Conservation (phyloP, 2,888 invertebrate genomes). For the Orthosia incerta region DNA sequence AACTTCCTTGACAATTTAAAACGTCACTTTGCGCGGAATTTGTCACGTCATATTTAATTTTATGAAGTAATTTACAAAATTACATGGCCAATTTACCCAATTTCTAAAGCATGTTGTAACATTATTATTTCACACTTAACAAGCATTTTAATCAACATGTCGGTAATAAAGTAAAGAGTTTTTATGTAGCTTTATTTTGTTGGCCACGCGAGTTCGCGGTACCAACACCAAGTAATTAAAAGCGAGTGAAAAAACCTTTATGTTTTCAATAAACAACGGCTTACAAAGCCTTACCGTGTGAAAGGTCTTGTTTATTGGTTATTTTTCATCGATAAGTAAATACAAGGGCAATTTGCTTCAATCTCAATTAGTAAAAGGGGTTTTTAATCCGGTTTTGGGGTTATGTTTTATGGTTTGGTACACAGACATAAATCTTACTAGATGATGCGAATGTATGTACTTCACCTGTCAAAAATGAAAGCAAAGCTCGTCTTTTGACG, state of each 20-base stretch:
- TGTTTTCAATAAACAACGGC: slow-evolving; percentile 31
- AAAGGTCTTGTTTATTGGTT: slow-evolving; percentile 31
- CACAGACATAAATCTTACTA: no score
- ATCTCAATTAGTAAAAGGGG: slow-evolving; percentile 28
- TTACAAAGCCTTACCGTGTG: slow-evolving; percentile 20
- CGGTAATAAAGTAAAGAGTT: slow-evolving; percentile 41
- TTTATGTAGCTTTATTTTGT: slow-evolving; percentile 15
- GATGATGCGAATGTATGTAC: no score
- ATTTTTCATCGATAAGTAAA: slow-evolving; percentile 39
- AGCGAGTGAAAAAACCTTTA: slow-evolving; percentile 31
- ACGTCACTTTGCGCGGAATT: slow-evolving; percentile 43
- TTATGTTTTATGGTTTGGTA: neutral
- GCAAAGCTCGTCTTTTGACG: no score
- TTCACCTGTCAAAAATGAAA: no score
- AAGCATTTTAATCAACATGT: slow-evolving; percentile 50
- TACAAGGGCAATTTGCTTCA: slow-evolving; percentile 25
- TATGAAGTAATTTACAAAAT: slow-evolving; percentile 6
- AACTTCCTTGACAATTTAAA: slow-evolving; percentile 25
- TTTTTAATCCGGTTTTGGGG: slow-evolving; percentile 9
- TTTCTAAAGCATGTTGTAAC: slow-evolving; percentile 22
- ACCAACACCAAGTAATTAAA: slow-evolving; percentile 32
- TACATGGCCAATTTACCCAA: slow-evolving; percentile 28
- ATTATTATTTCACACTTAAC: slow-evolving; percentile 13
- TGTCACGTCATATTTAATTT: slow-evolving; percentile 20
- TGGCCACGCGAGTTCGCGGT: slow-evolving; percentile 25